Evolutionary conservation across 1,140 invertebrate species (phyloP).

Genomic region (Leguminivora glycinivorella): DNA sequence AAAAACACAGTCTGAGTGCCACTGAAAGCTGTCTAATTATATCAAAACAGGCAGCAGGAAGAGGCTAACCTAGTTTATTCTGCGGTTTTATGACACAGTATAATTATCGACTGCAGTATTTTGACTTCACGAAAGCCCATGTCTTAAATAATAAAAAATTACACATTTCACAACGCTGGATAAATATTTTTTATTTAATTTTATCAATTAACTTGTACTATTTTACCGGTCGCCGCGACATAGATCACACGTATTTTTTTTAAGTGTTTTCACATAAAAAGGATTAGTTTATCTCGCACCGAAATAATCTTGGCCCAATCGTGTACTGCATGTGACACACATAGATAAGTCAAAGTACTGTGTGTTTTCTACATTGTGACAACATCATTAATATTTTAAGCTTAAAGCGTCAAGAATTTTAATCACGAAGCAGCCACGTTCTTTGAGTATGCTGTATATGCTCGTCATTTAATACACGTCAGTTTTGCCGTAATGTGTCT

Average conservation of each 20-base stretch:
- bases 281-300: too few relatives aligned
- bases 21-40: constrained; percentile 3
- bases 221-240: too few relatives aligned
- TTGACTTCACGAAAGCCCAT: neutral
- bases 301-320: too few relatives aligned
- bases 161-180: too few relatives aligned
- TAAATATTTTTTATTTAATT: too few relatives aligned
- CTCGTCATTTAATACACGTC: constrained; percentile 6
- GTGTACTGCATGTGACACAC: too few relatives aligned
- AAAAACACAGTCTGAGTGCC: neutral
- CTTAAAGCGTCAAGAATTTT: neutral
- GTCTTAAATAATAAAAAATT: too few relatives aligned
- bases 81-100: neutral
- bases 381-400: constrained; percentile 9
- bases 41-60: constrained; percentile 3
- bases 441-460: neutral
- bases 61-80: constrained; percentile 9
- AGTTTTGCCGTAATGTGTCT: neutral
- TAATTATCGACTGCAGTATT: neutral
- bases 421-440: neutral
- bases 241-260: too few relatives aligned
- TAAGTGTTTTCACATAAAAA: too few relatives aligned
- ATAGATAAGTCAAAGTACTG: neutral
- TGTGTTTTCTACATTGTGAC: neutral
- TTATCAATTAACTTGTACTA: too few relatives aligned